phyloP scores from a whole-genome alignment of 2,888 invertebrate genomes.

The Drosophila tanythrix region DNA sequence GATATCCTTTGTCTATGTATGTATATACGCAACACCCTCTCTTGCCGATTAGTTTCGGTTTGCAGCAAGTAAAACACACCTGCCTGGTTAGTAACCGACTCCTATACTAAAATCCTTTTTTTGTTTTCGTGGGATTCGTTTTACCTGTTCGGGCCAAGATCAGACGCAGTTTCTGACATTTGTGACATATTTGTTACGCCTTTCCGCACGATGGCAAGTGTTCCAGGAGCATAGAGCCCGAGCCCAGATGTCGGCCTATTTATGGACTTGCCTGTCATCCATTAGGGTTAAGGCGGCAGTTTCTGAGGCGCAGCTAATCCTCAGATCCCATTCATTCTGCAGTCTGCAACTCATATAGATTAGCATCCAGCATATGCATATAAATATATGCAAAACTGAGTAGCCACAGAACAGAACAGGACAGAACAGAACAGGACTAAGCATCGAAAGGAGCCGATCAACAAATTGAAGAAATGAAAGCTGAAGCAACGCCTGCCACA shows the following conservation, averaged over 20 bases:
- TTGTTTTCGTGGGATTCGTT: not conserved
- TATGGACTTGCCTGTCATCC: conserved; percentile 23
- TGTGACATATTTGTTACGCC: conserved; percentile 48
- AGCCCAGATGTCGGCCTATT: conserved; percentile 28
- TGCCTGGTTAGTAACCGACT: not conserved
- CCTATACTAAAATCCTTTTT: not conserved
- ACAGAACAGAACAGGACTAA: not conserved
- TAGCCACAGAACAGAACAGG: not conserved
- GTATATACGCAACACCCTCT: conserved; percentile 36
- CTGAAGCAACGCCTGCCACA: conserved; percentile 27
- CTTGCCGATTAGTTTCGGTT: conserved; percentile 35
- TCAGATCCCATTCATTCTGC: not conserved
- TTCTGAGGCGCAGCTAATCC: conserved; percentile 9
- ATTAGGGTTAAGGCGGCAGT: conserved; percentile 26
- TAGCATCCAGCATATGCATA: conserved; percentile 27
- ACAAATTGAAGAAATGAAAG: conserved; percentile 12
- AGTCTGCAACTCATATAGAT: conserved; percentile 31
- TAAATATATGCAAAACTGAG: conserved; percentile 15
- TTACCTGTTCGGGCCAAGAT: conserved; percentile 12
- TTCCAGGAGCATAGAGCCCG: not conserved
- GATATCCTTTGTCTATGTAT: not conserved
- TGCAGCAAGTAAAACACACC: conserved; percentile 6
- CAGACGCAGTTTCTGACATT: conserved; percentile 26
- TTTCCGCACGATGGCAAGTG: conserved; percentile 25
- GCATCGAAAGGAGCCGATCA: not conserved